Percentiles rank a stretch among this genome's conserved stretches.
These are phyloP conservation scores for Labeo calbasu DNA, from an alignment of 2,797 vertebrate species.

Conservation along the genomic window DNA sequence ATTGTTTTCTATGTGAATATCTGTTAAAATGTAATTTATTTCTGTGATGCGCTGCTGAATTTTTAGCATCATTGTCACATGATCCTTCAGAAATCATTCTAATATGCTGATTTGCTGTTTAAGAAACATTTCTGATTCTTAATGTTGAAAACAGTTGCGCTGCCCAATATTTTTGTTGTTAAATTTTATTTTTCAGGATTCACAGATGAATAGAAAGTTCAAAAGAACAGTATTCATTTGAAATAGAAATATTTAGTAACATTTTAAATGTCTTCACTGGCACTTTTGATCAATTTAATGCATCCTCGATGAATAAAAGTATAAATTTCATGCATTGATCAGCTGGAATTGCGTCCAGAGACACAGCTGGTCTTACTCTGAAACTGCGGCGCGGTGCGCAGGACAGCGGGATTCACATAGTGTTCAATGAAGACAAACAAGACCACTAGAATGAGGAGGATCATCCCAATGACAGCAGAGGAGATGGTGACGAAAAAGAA, in stretches of 20 bases:
- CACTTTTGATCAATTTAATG: neutral
- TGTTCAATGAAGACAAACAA: conserved; percentile 80
- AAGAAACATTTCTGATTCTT: neutral
- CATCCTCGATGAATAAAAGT: neutral
- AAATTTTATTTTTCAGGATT: neutral
- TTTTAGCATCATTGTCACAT: neutral
- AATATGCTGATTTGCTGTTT: neutral
- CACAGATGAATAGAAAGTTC: neutral
- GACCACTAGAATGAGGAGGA: conserved; percentile 69
- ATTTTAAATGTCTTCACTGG: neutral
- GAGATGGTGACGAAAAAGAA: conserved; percentile 78
- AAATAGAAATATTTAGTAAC: neutral
- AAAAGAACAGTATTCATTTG: neutral
- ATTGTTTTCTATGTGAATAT: neutral
- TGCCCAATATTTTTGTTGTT: neutral
- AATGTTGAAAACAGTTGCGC: neutral
- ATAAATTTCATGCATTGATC: neutral
- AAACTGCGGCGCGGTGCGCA: conserved; percentile 76
- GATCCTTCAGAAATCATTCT: neutral
- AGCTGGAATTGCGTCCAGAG: neutral
- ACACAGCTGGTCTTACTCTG: conserved; percentile 64
- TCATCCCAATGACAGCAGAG: conserved; percentile 71
- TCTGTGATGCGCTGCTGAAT: neutral
- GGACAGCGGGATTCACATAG: conserved; percentile 70
- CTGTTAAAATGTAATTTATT: neutral